Evolutionary conservation across 2,888 invertebrate species (phyloP).

Genomic region (Chironomus tentans): DNA sequence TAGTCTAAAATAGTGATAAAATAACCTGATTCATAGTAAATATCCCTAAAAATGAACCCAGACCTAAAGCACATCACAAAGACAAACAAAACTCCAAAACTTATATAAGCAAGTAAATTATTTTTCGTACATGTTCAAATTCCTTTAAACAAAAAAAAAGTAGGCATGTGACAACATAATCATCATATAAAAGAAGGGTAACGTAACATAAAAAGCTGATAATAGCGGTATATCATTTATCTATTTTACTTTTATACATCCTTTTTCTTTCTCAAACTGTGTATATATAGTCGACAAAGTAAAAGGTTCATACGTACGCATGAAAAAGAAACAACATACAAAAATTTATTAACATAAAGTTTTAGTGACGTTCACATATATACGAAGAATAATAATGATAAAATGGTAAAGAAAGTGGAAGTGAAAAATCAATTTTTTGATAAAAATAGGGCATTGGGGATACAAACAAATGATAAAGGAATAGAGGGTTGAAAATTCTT

Average conservation of each 20-base stretch:
- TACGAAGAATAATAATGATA: too few relatives aligned
- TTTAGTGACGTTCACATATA: too few relatives aligned
- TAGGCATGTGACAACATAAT: background rate
- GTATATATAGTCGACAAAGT: background rate
- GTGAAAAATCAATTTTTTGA: background rate
- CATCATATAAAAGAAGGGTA: background rate
- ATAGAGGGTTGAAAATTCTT: too few relatives aligned
- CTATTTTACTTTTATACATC: background rate
- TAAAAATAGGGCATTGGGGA: background rate
- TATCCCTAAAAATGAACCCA: too few relatives aligned
- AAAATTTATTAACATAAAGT: background rate
- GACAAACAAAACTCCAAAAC: too few relatives aligned
- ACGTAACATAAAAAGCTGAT: background rate
- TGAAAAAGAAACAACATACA: background rate
- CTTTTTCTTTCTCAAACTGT: background rate
- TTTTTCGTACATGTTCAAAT: too few relatives aligned
- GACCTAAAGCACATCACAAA: too few relatives aligned
- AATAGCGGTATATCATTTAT: background rate
- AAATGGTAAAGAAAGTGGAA: background rate
- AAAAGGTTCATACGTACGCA: background rate
- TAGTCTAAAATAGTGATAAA: too few relatives aligned
- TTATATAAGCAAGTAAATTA: too few relatives aligned
- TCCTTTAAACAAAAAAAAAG: background rate
- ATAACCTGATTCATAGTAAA: too few relatives aligned
- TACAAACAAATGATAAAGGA: background rate